Conservation (phyloP, 2,113 vertebrate genomes). For the Silurus glanis region DNA sequence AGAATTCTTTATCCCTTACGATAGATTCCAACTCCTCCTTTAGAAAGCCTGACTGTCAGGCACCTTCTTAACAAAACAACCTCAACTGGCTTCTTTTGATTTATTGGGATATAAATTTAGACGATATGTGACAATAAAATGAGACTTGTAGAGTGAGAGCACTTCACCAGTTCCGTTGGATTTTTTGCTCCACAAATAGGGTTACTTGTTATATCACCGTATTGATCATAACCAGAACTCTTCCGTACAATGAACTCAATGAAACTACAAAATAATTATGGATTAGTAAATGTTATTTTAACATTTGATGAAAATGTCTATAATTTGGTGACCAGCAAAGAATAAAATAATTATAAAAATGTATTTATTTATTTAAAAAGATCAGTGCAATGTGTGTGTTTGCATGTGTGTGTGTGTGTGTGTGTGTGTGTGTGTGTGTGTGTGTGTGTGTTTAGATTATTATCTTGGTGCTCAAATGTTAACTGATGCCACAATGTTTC, state of each 20-base stretch:
- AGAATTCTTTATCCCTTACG: background rate
- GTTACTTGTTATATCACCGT: background rate
- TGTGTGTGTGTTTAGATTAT: slow-evolving; percentile 34
- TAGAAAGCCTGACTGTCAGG: no score
- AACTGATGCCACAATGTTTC: slow-evolving; percentile 60
- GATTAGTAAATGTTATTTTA: background rate
- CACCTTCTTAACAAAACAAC: background rate
- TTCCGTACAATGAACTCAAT: background rate
- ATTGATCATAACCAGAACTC: background rate
- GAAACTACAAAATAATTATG: background rate
- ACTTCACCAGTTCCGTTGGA: background rate
- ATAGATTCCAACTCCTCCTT: background rate
- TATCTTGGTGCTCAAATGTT: slow-evolving; percentile 60
- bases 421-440: background rate
- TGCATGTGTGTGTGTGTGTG: background rate
- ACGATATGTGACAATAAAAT: background rate
- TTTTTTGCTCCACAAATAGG: background rate
- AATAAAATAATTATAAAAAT: no score
- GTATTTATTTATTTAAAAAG: no score
- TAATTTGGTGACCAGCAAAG: background rate
- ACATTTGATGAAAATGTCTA: background rate
- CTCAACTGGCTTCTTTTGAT: background rate
- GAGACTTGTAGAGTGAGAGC: background rate
- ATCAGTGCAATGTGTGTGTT: no score
- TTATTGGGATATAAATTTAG: no score